These are phyloP conservation scores for Hormaphis cornu DNA, from an alignment of 1,140 invertebrate species.

Conservation along the genomic window DNA sequence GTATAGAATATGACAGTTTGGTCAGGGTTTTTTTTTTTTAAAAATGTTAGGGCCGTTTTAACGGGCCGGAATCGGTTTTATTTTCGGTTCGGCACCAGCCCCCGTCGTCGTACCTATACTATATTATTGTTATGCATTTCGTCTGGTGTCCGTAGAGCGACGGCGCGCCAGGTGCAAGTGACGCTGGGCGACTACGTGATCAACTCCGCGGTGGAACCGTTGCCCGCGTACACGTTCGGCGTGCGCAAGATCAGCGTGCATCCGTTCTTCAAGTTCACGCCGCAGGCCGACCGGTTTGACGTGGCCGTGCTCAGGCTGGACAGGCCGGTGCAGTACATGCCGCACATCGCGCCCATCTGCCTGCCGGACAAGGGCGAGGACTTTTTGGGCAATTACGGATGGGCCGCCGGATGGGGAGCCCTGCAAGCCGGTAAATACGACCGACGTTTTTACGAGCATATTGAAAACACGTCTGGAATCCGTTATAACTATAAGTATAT, in stretches of 20 bases:
- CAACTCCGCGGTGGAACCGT: conserved; percentile 79
- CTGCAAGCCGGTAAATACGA: conserved; percentile 55
- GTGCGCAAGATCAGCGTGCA: conserved; percentile 81
- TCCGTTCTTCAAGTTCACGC: conserved; percentile 91
- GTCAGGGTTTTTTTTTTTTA: too few relatives aligned
- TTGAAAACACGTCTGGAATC: too few relatives aligned
- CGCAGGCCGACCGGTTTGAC: conserved; percentile 69
- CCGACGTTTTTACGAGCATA: too few relatives aligned
- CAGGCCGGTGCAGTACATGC: conserved; percentile 77
- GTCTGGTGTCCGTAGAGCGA: conserved; percentile 50
- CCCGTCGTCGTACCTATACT: neutral
- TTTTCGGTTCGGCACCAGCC: too few relatives aligned
- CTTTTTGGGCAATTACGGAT: conserved; percentile 80
- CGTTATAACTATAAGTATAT: too few relatives aligned
- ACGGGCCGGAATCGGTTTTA: too few relatives aligned
- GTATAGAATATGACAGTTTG: too few relatives aligned
- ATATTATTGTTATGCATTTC: too few relatives aligned
- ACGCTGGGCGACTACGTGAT: conserved; percentile 89
- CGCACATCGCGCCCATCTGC: conserved; percentile 87
- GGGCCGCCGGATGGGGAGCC: conserved; percentile 89
- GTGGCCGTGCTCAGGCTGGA: conserved; percentile 83
- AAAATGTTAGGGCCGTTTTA: too few relatives aligned
- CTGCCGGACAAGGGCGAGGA: conserved; percentile 81
- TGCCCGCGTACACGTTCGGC: conserved; percentile 82
- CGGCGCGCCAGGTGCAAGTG: conserved; percentile 78